Percentiles rank a stretch among this genome's conserved stretches.
Evolutionary conservation across 1,140 invertebrate species (phyloP).

Genomic region (Saccostrea cuccullata): DNA sequence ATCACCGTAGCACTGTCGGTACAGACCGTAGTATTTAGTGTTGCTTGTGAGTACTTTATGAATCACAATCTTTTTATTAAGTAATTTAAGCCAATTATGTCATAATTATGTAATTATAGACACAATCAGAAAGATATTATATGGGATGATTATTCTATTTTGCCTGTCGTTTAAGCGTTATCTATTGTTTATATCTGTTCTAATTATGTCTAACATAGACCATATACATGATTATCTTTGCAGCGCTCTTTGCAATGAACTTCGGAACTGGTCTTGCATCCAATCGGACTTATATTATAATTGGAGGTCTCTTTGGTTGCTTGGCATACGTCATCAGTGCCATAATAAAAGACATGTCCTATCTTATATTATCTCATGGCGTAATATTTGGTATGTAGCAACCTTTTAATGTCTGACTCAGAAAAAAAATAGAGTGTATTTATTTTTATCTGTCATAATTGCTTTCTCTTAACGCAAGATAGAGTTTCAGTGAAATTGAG

Average conservation of each 20-base stretch:
- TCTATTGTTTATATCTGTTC: too few relatives aligned
- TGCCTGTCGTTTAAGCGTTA: too few relatives aligned
- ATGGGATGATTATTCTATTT: background rate
- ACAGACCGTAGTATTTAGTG: constrained; percentile 19
- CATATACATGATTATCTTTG: background rate
- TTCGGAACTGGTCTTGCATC: background rate
- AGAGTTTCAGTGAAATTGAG: background rate
- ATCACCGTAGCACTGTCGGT: constrained; percentile 27
- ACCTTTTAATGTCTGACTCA: background rate
- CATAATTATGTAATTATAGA: background rate
- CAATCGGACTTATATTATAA: background rate
- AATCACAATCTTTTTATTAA: background rate
- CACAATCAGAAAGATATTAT: background rate
- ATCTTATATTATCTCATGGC: constrained; percentile 20
- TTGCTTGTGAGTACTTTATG: background rate
- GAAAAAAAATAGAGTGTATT: too few relatives aligned
- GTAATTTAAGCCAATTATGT: background rate
- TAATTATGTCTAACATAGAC: background rate
- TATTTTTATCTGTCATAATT: too few relatives aligned
- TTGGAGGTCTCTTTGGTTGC: background rate
- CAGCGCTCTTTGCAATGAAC: constrained; percentile 19
- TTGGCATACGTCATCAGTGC: constrained; percentile 16
- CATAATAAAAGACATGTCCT: background rate
- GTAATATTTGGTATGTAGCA: constrained; percentile 12
- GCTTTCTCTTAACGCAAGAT: background rate